Evolutionary conservation across 2,797 vertebrate species (phyloP).

Genomic region (Carcharodon carcharias): DNA sequence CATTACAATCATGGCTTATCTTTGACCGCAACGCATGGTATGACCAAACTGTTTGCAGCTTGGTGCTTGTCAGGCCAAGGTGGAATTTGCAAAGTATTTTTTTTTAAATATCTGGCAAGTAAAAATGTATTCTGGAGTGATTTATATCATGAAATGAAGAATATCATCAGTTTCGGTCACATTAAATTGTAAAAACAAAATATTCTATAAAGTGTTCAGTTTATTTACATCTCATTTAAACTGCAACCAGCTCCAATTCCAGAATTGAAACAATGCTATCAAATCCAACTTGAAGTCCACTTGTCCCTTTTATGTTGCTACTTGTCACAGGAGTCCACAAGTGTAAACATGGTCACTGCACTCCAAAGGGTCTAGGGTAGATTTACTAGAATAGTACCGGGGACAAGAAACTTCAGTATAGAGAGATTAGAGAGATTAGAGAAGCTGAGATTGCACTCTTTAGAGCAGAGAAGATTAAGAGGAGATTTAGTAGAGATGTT

Average conservation of each 20-base stretch:
- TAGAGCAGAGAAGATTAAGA: neutral
- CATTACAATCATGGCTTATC: neutral
- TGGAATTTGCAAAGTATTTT: neutral
- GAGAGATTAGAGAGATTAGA: neutral
- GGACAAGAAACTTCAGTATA: neutral
- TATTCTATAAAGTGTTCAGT: neutral
- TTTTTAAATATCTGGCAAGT: neutral
- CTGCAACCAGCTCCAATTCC: neutral
- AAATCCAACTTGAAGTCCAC: neutral
- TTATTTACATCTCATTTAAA: neutral
- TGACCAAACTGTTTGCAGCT: neutral
- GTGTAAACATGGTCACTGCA: neutral
- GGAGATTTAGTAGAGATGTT: neutral
- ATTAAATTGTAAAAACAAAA: neutral
- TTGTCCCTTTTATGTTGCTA: neutral
- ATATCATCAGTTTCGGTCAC: neutral
- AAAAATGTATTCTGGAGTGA: neutral
- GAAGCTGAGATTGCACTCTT: neutral
- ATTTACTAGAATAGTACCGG: neutral
- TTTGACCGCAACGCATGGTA: neutral
- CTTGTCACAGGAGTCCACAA: neutral
- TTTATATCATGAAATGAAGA: neutral
- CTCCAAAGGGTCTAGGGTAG: no score
- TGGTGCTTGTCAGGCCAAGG: neutral
- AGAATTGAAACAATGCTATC: neutral